phyloP scores from a whole-genome alignment of 2,888 invertebrate species.

The Volucella zonaria region DNA sequence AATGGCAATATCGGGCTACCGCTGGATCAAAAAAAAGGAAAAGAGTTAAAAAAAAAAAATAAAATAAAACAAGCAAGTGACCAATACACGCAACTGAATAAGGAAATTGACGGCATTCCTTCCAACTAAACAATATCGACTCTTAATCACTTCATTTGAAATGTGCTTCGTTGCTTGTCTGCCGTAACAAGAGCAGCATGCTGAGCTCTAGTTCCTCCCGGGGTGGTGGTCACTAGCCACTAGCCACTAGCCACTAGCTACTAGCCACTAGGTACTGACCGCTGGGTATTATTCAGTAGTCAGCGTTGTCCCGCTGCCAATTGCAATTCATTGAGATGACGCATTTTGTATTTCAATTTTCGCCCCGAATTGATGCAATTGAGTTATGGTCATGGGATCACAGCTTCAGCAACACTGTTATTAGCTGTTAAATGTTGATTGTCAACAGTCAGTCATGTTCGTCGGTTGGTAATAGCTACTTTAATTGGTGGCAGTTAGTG shows the following conservation, averaged over 20 bases:
- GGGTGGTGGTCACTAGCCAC: slow-evolving; percentile 1
- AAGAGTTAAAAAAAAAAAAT: slow-evolving; percentile 2
- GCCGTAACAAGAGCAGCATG: slow-evolving; percentile 41
- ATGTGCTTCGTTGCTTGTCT: slow-evolving; percentile 73
- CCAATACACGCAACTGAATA: slow-evolving; percentile 56
- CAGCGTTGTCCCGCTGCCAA: background rate
- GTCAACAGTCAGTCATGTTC: slow-evolving; percentile 56
- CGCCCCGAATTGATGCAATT: slow-evolving; percentile 53
- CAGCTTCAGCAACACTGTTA: slow-evolving; percentile 29
- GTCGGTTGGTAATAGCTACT: slow-evolving; percentile 58
- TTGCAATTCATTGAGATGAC: slow-evolving; percentile 56
- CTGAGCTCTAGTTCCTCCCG: slow-evolving; percentile 32
- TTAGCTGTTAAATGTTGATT: background rate
- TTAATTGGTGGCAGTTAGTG: slow-evolving; percentile 63
- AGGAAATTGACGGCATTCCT: slow-evolving; percentile 70
- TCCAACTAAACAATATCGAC: slow-evolving; percentile 73
- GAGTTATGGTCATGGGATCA: slow-evolving; percentile 39
- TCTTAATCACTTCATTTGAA: slow-evolving; percentile 80
- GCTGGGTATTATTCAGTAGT: background rate
- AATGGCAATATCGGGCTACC: slow-evolving; percentile 29
- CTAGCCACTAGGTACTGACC: background rate
- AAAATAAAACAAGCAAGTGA: background rate
- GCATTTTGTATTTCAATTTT: slow-evolving; percentile 56
- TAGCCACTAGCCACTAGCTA: background rate
- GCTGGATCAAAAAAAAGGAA: slow-evolving; percentile 19